A percentile compares a stretch with the other conserved stretches of the same genome.
Evolutionary conservation across 2,113 vertebrate genomes (phyloP).

Genomic region (Siniperca knerii): DNA sequence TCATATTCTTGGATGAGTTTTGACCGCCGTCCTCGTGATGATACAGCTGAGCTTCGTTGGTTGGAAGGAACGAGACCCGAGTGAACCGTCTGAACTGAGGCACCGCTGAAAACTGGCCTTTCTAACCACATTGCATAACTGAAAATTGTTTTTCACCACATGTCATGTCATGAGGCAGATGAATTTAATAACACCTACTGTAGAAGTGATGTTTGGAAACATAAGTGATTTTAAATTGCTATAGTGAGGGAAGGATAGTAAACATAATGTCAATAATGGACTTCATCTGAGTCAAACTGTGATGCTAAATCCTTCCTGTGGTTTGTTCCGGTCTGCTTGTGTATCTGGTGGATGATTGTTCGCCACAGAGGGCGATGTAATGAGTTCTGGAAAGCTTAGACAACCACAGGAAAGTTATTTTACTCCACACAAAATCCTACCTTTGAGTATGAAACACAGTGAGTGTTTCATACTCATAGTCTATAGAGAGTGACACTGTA

Average conservation of each 20-base stretch:
- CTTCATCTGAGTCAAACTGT: background rate
- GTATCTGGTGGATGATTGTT: slow-evolving; percentile 16
- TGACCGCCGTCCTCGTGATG: slow-evolving; percentile 21
- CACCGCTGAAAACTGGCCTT: background rate
- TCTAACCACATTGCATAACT: background rate
- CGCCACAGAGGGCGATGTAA: slow-evolving; percentile 22
- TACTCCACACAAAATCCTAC: slow-evolving; percentile 10
- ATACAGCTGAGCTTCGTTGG: slow-evolving; percentile 14
- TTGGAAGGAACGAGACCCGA: slow-evolving; percentile 10
- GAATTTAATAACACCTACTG: slow-evolving; percentile 1
- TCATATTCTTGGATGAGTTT: slow-evolving; percentile 27
- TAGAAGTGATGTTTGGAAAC: slow-evolving; percentile 11
- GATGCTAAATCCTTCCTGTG: slow-evolving; percentile 14
- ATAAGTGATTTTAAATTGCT: background rate
- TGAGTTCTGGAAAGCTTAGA: slow-evolving; percentile 21
- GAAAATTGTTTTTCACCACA: slow-evolving; percentile 11
- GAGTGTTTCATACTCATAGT: too few relatives aligned
- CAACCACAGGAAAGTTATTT: slow-evolving; percentile 34
- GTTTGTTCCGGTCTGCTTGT: slow-evolving; percentile 1
- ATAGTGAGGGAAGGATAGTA: background rate
- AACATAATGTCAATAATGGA: slow-evolving; percentile 17
- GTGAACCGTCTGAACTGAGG: slow-evolving; percentile 55
- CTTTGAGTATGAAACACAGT: background rate
- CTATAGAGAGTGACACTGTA: background rate
- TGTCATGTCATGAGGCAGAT: slow-evolving; percentile 1